Conservation (phyloP, 2,113 vertebrate species). For the Mesoclemmys tuberculata region DNA sequence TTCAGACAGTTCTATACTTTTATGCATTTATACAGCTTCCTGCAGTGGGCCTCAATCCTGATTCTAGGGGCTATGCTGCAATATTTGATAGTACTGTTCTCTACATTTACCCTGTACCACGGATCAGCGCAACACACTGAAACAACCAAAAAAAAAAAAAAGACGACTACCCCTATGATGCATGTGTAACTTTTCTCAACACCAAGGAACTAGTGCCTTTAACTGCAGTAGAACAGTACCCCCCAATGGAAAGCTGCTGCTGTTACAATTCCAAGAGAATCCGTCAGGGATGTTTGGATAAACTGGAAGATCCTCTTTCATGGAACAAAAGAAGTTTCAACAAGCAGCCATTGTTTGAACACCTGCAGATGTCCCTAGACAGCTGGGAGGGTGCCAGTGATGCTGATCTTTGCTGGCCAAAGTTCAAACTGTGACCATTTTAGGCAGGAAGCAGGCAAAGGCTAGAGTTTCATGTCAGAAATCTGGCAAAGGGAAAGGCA, state of each 20-base stretch:
- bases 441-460: background rate
- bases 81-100: accelerated
- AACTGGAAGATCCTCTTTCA: background rate
- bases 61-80: background rate
- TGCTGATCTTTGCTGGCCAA: background rate
- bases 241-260: background rate
- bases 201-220: accelerated
- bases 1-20: background rate
- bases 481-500: background rate
- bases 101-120: accelerated
- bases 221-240: slow-evolving; percentile 18
- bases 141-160: accelerated
- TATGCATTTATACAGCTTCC: background rate
- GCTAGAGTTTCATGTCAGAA: background rate
- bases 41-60: accelerated
- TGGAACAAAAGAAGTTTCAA: accelerated
- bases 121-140: accelerated
- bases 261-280: background rate
- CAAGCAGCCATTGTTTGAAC: background rate
- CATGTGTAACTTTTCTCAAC: accelerated
- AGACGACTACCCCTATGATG: accelerated
- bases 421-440: accelerated
- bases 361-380: background rate
- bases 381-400: background rate
- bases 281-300: background rate